Evolutionary conservation across 2,888 invertebrate genomes (phyloP), one percentile per base, ranked within the genome.

Genomic region (Chromoteleia sp.): DNA sequence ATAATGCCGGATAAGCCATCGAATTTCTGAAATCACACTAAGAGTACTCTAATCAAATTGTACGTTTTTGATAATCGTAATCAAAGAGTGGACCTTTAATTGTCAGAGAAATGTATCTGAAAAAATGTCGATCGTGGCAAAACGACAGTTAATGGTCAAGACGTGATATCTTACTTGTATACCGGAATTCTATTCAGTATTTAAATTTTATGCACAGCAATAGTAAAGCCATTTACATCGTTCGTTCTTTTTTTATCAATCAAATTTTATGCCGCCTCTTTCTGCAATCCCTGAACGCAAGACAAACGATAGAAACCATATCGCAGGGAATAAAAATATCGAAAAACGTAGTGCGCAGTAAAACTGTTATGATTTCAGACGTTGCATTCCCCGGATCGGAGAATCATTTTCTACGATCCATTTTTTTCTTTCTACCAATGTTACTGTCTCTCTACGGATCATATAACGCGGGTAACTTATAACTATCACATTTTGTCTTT

Each of bases 401-500:
- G 65, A 76, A 65, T 81, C 59, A 73, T 76, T 61, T 70, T 39
- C 61, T 73, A 48, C 76, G 61, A 59, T 59, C 56, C 41, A 61
- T 70, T 63, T 67, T 68, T 80, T 65, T 52, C 8, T 6, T 50
- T 50, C 15, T 21, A 10, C 8, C 30, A 41, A 19, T 33, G 14
- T 15, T 14, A 59, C 41, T 15, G 39, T 61, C 36, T 74, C n/a
- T 17, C 68, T 54, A 56, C 52, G 50, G 5, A 58, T 68, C 54
- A 36, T 59, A 58, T 75, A 52, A 48, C 65, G 76, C 59, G 48
- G 59, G 29, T 61, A 58, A 82, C 80, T 82, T 80, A 84, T 63
- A 71, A 74, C 59, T 78, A 75, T 73, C 76, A 82, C 84, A 70
- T 83, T 83, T 83, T 77, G 70, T 83, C 83, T 85, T 85, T 86